A percentile compares a stretch with the other conserved stretches of the same genome.
Evolutionary conservation across 1,140 invertebrate genomes (phyloP).

Genomic region (Cryptotermes secundus): DNA sequence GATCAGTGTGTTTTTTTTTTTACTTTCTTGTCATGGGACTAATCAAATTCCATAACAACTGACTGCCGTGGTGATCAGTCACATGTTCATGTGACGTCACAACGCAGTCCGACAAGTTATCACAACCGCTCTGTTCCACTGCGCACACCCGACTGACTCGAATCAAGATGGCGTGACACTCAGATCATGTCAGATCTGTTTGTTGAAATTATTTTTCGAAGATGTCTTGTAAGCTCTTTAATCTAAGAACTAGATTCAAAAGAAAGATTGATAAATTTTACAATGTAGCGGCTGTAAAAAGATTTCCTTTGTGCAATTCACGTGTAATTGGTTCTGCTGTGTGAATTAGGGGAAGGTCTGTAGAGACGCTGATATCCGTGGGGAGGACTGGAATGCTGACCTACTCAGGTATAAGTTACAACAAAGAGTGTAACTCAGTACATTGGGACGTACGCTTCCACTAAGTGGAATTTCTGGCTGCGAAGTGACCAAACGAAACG

Average conservation of each 20-base stretch:
- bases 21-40: too few relatives aligned
- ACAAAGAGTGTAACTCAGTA: background rate
- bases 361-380: background rate
- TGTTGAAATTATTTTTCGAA: slow-evolving; percentile 18
- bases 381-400: background rate
- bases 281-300: background rate
- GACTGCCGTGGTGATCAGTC: background rate
- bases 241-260: background rate
- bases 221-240: background rate
- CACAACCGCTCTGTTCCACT: background rate
- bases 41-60: too few relatives aligned
- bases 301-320: background rate
- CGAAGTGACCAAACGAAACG: too few relatives aligned
- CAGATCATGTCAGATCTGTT: background rate
- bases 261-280: slow-evolving; percentile 5
- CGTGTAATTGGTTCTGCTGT: background rate
- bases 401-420: background rate
- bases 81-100: background rate
- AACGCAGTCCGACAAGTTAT: background rate
- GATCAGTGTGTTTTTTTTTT: too few relatives aligned
- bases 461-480: too few relatives aligned
- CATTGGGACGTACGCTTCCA: too few relatives aligned
- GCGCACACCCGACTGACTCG: background rate
- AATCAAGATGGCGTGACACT: background rate
- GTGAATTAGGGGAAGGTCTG: background rate